These are phyloP conservation scores for Ormyrus labotus DNA, from an alignment of 2,888 invertebrate species.

Conservation along the genomic window DNA sequence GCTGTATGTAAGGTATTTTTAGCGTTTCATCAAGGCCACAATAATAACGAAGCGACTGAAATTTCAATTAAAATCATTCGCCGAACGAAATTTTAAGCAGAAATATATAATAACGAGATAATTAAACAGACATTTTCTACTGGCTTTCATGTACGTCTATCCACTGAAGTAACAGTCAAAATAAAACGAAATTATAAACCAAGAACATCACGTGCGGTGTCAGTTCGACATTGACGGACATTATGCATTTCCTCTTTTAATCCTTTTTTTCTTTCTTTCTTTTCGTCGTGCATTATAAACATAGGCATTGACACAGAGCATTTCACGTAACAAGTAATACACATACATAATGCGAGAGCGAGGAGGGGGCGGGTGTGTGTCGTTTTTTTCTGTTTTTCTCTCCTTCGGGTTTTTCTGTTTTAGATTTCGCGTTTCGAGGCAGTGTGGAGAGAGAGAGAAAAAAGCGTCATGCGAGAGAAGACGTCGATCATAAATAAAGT, in stretches of 20 bases:
- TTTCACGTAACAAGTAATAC: conserved; percentile 30
- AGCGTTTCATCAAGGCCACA: too few relatives aligned
- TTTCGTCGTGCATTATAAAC: conserved; percentile 40
- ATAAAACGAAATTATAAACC: conserved; percentile 13
- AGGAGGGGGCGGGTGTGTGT: conserved; percentile 11
- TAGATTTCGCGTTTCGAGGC: conserved; percentile 38
- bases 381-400: conserved; percentile 28
- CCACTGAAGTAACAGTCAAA: background rate
- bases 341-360: conserved; percentile 26
- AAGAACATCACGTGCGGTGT: conserved; percentile 41
- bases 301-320: conserved; percentile 19
- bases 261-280: background rate
- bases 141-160: too few relatives aligned
- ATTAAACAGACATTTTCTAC: too few relatives aligned
- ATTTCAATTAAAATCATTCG: too few relatives aligned
- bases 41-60: too few relatives aligned
- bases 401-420: conserved; percentile 10
- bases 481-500: conserved; percentile 52
- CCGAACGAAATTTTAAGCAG: too few relatives aligned
- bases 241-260: conserved; percentile 18
- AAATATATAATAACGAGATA: too few relatives aligned
- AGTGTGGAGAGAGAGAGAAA: conserved; percentile 26
- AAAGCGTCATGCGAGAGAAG: conserved; percentile 51
- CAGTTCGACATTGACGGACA: conserved; percentile 32
- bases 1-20: too few relatives aligned